Conservation (phyloP, 2,797 vertebrate species). For the Melanotaenia nigrans region DNA sequence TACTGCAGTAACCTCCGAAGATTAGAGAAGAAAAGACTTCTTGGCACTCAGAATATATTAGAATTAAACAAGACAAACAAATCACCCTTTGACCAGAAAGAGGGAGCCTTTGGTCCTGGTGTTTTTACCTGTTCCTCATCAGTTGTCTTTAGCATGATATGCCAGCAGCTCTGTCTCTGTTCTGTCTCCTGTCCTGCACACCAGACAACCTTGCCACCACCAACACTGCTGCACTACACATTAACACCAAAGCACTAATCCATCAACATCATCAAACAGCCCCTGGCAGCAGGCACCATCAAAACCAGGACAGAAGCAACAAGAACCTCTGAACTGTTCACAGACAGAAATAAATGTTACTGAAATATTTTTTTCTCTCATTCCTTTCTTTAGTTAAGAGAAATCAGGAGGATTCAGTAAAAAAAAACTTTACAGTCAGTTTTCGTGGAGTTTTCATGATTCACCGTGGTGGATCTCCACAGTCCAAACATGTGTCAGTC, state of each 20-base stretch:
- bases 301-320: conserved; percentile 57
- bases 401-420: neutral
- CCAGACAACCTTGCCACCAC: conserved; percentile 37
- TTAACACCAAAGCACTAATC: conserved; percentile 69
- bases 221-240: conserved; percentile 60
- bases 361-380: neutral
- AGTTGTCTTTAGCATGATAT: conserved; percentile 66
- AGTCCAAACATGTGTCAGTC: neutral
- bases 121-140: conserved; percentile 72
- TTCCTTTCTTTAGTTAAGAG: neutral
- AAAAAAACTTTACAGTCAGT: neutral
- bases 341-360: neutral
- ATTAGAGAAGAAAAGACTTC: conserved; percentile 16
- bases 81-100: conserved; percentile 10
- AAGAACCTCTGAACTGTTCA: conserved; percentile 41
- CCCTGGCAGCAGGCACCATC: conserved; percentile 52
- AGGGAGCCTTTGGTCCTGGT: conserved; percentile 30
- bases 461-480: neutral
- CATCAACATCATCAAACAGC: conserved; percentile 73
- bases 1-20: conserved; percentile 3
- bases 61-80: conserved; percentile 9
- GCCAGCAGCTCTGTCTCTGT: conserved; percentile 55
- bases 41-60: neutral
- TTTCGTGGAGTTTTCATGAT: neutral
- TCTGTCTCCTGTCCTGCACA: conserved; percentile 53